Evolutionary conservation across 2,113 vertebrate species (phyloP), one percentile per base, ranked within the genome.

Genomic region (Eublepharis macularius): DNA sequence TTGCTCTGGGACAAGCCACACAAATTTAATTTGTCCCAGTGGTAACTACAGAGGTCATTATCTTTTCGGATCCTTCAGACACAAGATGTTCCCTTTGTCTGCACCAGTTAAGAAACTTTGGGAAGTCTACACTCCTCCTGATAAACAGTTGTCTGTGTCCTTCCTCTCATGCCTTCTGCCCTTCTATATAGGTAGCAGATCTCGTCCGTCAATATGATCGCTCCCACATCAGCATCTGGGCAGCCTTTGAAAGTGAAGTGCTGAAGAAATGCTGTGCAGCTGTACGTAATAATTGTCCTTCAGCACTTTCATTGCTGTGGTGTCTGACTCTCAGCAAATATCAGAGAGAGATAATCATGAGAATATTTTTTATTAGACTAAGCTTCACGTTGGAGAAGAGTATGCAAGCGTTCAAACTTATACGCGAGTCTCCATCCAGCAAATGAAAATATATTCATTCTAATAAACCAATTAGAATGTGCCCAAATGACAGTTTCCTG

Each of bases 181-280:
- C 3, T 36, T 43, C 41, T 16, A 24, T 17, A 11, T 82, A 98
- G 97, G 92, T 98, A 70, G 97, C 97, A 9, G 83, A 91, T 69
- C 92, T 98, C 85, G 97, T 97, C 5, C 94, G 85, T 86, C 17
- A 73, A 39, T 98, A 97, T 80, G 74, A 92, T 39, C 96, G 98
- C 68, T 96, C 94, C 2, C 88, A 92, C 32, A 96, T 97, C 91
- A 98, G 96, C 5, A 92, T 98, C 82, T 98, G 98, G 98, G 96
- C 97, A 4, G 94, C 96, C 0, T 89, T 92, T 73, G 88, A 95
- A 36, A 92, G 83, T 29, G 69, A 36, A 0, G 81, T 97, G 89
- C 95, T 98, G 96, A 92, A 93, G 88, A 95, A 96, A 60, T 98
- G 98, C 89, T 89, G 19, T 47, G 94, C 78, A 69, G 95, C 87